Percentiles rank a stretch among this genome's conserved stretches.
Conservation (phyloP, 92 coral and sea anemone species). For the Palythoa grandis region DNA sequence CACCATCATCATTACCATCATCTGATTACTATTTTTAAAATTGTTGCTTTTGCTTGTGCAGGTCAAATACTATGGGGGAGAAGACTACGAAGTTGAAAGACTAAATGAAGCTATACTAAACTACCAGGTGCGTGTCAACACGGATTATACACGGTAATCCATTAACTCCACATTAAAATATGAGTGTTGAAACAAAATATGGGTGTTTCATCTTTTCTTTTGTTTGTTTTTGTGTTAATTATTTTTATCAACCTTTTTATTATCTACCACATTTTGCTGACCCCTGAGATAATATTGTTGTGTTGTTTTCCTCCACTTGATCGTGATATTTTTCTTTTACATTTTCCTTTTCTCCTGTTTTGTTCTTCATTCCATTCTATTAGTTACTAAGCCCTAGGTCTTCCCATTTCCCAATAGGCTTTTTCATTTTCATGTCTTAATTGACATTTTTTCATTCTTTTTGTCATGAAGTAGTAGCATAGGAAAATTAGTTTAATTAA, state of each 20-base stretch:
- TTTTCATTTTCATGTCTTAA: too few species aligned
- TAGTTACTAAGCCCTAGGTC: background rate
- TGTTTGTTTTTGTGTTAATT: background rate
- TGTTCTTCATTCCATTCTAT: background rate
- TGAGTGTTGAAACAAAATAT: too few species aligned
- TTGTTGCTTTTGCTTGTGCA: conserved; percentile 4
- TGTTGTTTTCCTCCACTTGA: background rate
- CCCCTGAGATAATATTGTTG: too few species aligned
- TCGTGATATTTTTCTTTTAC: background rate
- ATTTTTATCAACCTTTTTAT: background rate
- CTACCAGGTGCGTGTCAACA: conserved; percentile 75
- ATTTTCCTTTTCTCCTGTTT: background rate
- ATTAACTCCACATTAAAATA: too few species aligned
- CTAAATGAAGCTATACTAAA: conserved; percentile 77
- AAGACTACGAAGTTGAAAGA: conserved; percentile 92
- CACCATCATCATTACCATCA: too few species aligned
- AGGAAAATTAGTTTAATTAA: background rate
- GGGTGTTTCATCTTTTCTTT: background rate
- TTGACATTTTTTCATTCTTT: background rate
- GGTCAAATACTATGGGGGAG: conserved; percentile 98
- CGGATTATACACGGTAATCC: background rate
- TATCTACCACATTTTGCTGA: background rate
- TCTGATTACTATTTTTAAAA: background rate
- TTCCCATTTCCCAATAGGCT: background rate
- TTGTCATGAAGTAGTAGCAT: background rate